These are phyloP conservation scores for Rhamphomyia laevipes DNA, from an alignment of 2,888 invertebrate genomes.

Conservation along the genomic window DNA sequence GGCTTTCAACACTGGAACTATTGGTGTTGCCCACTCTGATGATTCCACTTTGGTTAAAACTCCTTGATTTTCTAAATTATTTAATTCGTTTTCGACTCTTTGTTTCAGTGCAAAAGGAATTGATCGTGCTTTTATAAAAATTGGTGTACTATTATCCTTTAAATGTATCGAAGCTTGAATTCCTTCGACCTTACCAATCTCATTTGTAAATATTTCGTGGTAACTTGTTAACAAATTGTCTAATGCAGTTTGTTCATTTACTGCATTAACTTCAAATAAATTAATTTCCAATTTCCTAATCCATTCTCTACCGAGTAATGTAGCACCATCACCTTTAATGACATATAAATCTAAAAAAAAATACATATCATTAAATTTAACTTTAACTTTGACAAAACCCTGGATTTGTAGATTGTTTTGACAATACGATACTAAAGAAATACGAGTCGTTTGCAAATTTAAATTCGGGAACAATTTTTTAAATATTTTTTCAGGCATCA, in stretches of 20 bases:
- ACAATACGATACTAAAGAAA: neutral
- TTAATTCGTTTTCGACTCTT: conserved; percentile 15
- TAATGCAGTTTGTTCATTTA: neutral
- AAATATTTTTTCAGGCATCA: neutral
- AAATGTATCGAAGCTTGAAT: conserved; percentile 12
- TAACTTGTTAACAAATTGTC: neutral
- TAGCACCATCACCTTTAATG: neutral
- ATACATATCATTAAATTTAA: neutral
- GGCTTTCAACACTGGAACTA: conserved; percentile 24
- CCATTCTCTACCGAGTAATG: conserved; percentile 1
- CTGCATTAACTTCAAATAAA: neutral
- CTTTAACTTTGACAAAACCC: neutral
- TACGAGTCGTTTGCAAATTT: conserved; percentile 2
- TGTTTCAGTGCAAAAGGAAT: conserved; percentile 17
- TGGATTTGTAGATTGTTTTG: neutral
- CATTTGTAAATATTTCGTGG: neutral
- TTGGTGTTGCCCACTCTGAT: conserved; percentile 27
- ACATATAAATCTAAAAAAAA: neutral
- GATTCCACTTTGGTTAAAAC: conserved; percentile 15
- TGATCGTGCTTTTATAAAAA: conserved; percentile 16
- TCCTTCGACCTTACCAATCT: conserved; percentile 7
- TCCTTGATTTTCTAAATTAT: conserved; percentile 10
- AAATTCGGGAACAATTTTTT: conserved; percentile 2
- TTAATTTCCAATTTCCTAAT: neutral
- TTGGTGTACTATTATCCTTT: conserved; percentile 13